Evolutionary conservation across 2,113 vertebrate species (phyloP).

Genomic region (Cryptotis parvus): DNA sequence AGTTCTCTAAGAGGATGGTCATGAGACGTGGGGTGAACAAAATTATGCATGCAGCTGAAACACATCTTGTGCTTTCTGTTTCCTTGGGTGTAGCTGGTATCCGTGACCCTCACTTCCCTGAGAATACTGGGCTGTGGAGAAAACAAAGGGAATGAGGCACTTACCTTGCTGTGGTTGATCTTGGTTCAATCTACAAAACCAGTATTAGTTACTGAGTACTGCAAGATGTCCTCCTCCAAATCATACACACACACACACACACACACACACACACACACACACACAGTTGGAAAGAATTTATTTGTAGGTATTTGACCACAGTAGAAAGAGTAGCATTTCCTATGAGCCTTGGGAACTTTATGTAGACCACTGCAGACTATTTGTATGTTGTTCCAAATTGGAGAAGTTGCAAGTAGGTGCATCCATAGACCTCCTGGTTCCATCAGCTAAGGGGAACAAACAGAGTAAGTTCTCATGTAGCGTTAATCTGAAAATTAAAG

Average conservation of each 20-base stretch:
- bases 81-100: rapidly evolving
- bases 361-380: neutral
- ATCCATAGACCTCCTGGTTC: neutral
- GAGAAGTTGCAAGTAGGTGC: neutral
- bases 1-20: neutral
- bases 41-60: neutral
- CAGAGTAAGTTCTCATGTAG: neutral
- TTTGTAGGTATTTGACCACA: neutral
- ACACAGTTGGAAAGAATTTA: too few species aligned
- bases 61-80: rapidly evolving
- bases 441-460: neutral
- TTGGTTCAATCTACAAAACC: too few species aligned
- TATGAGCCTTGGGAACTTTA: neutral
- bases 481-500: neutral
- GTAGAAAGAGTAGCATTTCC: neutral
- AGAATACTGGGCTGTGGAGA: neutral
- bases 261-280: too few species aligned
- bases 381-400: neutral
- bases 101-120: neutral
- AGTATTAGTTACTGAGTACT: too few species aligned
- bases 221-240: too few species aligned
- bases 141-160: too few species aligned
- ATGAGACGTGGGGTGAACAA: neutral
- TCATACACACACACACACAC: too few species aligned
- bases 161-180: too few species aligned